Evolutionary conservation across 2,888 invertebrate species (phyloP), one percentile per base, ranked within the genome.

Genomic region (Thymelicus acteon): DNA sequence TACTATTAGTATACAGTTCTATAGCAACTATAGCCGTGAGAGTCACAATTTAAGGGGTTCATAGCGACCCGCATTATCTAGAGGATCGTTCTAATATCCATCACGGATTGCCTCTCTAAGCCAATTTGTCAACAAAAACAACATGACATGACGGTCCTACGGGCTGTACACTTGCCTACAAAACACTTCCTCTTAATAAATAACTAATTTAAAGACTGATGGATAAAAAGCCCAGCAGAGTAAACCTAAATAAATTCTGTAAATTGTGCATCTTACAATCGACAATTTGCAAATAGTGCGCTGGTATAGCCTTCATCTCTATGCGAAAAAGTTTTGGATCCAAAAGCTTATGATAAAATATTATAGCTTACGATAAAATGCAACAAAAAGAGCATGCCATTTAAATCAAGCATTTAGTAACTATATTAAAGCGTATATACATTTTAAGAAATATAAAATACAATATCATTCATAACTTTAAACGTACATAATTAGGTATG

Each of bases 61-160:
- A 44, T 8, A 12, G 12, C 54, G 15, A 66, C 67, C 60, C 60
- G 60, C 67, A 67, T 60, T 67, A 67, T 67, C 48, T 67, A 60
- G 7, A 31, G 31, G 31, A 60, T 12, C 49, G 60, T 67, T 60
- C 60, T 15, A 48, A 60, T 58, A 67, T 67, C 60, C 39, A 60
- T 67, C 60, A 67, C 24, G 19, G 12, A 47, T 24, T 48, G 48
- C 60, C 67, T 67, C 60, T 39, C 60, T 49, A 24, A 67, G 49
- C 60, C 67, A 60, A 67, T 67, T 67, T 39, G 49, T 60, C 48
- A 67, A 66, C 58, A 67, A 60, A 60, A 67, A 49, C 66, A 60
- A 60, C 60, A 49, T 60, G 39, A 40, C 39, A 60, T 60, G 39
- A 40, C 39, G 48, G n/a, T 47, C 8, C 24, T 67, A 60, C 67